These are phyloP conservation scores for Petrolisthes cinctipes DNA, from an alignment of 2,888 invertebrate genomes.

Conservation along the genomic window DNA sequence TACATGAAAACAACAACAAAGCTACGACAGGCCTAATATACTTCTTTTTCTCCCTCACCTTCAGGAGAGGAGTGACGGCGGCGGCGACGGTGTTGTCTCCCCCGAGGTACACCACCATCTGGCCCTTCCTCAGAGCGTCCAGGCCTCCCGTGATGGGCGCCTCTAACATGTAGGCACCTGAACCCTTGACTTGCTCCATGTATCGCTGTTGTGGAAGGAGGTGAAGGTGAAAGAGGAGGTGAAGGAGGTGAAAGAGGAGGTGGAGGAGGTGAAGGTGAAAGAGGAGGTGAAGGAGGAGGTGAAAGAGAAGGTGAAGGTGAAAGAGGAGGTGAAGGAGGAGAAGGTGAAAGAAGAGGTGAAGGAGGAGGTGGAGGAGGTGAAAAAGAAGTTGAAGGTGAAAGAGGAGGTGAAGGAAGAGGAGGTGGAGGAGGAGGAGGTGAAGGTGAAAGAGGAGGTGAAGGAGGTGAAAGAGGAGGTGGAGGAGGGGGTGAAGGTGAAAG, in stretches of 20 bases:
- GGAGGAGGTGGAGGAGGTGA: no score
- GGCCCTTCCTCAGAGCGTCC: constrained; percentile 59
- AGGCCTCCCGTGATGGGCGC: constrained; percentile 65
- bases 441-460: no score
- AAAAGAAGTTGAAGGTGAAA: neutral
- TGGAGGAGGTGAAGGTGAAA: no score
- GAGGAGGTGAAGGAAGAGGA: neutral
- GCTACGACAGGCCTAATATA: no score
- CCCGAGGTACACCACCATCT: constrained; percentile 63
- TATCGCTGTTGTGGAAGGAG: constrained; percentile 13
- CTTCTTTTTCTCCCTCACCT: constrained; percentile 17
- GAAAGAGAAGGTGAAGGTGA: no score
- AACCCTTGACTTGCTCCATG: constrained; percentile 36
- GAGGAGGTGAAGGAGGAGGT: no score
- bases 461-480: no score
- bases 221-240: neutral
- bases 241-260: no score
- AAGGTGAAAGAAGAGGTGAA: neutral
- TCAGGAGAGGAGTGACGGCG: constrained; percentile 49
- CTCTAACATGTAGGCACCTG: constrained; percentile 62
- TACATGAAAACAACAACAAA: no score
- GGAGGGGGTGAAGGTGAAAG: neutral
- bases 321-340: no score
- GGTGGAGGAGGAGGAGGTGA: no score
- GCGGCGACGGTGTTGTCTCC: constrained; percentile 56